phyloP scores from a whole-genome alignment of 2,888 invertebrate species.

The Phlogophora meticulosa region DNA sequence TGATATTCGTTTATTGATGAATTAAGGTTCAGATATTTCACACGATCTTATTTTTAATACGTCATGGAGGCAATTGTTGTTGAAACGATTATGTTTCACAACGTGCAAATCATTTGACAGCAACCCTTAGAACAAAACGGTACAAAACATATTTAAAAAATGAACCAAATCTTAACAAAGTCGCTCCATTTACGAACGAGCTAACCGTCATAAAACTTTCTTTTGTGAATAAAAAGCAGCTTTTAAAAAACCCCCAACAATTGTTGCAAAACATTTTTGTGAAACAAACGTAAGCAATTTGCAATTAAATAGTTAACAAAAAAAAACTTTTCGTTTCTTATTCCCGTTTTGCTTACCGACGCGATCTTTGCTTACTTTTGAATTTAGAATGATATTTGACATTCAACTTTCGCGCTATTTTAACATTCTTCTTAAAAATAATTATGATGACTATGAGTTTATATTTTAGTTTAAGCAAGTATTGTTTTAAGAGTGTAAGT shows the following conservation, averaged over 20 bases:
- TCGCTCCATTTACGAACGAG: conserved; percentile 32
- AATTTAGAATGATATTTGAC: not conserved
- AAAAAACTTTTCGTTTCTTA: conserved; percentile 33
- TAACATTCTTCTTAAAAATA: not conserved
- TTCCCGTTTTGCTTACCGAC: conserved; percentile 31
- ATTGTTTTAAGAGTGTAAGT: not conserved
- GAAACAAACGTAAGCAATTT: conserved; percentile 23
- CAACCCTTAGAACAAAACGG: conserved; percentile 24
- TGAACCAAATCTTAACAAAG: conserved; percentile 38
- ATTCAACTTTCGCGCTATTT: not conserved
- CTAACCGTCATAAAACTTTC: conserved; percentile 65
- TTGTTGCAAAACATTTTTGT: conserved; percentile 50
- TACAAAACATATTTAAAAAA: conserved; percentile 23
- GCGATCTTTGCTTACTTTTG: not conserved
- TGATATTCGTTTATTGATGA: not conserved
- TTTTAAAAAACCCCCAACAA: conserved; percentile 44
- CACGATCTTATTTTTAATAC: not conserved
- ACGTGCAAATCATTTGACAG: conserved; percentile 3
- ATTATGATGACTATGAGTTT: no score
- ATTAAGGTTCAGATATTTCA: not conserved
- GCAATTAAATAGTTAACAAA: conserved; percentile 16
- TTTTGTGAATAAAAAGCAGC: conserved; percentile 50
- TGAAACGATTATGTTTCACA: conserved; percentile 1
- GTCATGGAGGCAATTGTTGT: not conserved
- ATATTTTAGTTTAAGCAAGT: no score